phyloP scores from a whole-genome alignment of 2,113 vertebrate genomes.

The Malurus elegans region DNA sequence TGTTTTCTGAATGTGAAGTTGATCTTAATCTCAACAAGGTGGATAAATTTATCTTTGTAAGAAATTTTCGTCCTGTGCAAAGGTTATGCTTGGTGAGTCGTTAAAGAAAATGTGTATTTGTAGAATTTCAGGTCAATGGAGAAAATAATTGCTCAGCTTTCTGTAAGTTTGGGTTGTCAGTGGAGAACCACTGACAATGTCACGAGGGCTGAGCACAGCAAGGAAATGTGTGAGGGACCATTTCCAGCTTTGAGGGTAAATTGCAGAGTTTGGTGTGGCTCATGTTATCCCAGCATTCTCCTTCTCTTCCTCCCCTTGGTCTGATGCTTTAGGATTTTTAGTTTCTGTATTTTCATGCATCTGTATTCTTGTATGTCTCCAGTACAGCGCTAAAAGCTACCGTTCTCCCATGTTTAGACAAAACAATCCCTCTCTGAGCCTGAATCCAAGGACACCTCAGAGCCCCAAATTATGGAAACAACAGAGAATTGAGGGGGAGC shows the following conservation, averaged over 20 bases:
- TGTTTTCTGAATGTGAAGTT: slow-evolving; percentile 41
- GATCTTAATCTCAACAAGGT: slow-evolving; percentile 41
- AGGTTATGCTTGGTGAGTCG: background rate
- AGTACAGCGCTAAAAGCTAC: too few relatives aligned
- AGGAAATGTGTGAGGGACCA: background rate
- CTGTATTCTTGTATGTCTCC: too few relatives aligned
- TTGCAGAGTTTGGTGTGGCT: background rate
- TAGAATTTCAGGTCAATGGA: background rate
- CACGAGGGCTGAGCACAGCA: background rate
- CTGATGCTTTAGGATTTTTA: too few relatives aligned
- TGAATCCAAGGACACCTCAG: too few relatives aligned
- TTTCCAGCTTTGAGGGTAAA: background rate
- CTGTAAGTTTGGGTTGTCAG: background rate
- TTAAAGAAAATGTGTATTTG: background rate
- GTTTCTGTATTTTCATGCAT: too few relatives aligned
- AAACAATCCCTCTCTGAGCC: too few relatives aligned
- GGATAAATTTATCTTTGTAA: slow-evolving; percentile 36
- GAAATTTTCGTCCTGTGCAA: background rate
- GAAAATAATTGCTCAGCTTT: background rate
- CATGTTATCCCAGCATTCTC: background rate
- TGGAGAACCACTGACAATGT: background rate
- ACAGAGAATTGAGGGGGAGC: too few relatives aligned
- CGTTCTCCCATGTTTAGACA: too few relatives aligned
- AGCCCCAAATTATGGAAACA: too few relatives aligned
- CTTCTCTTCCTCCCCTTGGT: background rate